Percentiles rank a stretch among this genome's conserved stretches.
Conservation (phyloP, 2,888 invertebrate species). For the Tetranychus truncatus region DNA sequence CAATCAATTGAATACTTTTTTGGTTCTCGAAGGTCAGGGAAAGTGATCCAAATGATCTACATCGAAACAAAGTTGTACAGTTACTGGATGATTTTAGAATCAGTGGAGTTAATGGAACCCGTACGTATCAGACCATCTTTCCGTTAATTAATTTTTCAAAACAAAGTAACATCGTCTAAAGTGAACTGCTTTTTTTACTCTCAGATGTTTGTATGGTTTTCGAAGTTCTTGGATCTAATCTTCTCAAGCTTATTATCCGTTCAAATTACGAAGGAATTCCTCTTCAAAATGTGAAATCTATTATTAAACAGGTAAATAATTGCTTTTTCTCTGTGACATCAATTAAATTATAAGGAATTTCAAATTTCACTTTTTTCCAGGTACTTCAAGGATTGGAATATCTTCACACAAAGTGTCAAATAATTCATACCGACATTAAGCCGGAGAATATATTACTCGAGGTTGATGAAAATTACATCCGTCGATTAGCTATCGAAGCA, state of each 20-base stretch:
- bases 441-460: slow-evolving; percentile 39
- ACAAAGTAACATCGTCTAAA: neutral
- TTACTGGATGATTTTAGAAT: slow-evolving; percentile 96
- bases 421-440: slow-evolving; percentile 46
- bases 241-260: slow-evolving; percentile 90
- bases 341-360: neutral
- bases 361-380: neutral
- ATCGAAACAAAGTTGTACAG: slow-evolving; percentile 88
- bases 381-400: slow-evolving; percentile 86
- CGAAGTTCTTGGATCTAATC: slow-evolving; percentile 93
- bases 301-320: slow-evolving; percentile 44
- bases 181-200: neutral
- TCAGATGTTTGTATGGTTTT: slow-evolving; percentile 90
- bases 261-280: slow-evolving; percentile 97
- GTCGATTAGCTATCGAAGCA: slow-evolving; percentile 71
- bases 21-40: slow-evolving; percentile 48
- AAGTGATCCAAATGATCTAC: slow-evolving; percentile 73
- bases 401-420: slow-evolving; percentile 89
- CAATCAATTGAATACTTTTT: neutral
- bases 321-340: too few species aligned
- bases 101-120: slow-evolving; percentile 89
- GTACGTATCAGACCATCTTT: neutral
- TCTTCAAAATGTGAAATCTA: slow-evolving; percentile 77
- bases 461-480: slow-evolving; percentile 36
- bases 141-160: too few species aligned